These are phyloP conservation scores for Nomada fabriciana DNA, from an alignment of 2,888 invertebrate genomes.

Conservation along the genomic window DNA sequence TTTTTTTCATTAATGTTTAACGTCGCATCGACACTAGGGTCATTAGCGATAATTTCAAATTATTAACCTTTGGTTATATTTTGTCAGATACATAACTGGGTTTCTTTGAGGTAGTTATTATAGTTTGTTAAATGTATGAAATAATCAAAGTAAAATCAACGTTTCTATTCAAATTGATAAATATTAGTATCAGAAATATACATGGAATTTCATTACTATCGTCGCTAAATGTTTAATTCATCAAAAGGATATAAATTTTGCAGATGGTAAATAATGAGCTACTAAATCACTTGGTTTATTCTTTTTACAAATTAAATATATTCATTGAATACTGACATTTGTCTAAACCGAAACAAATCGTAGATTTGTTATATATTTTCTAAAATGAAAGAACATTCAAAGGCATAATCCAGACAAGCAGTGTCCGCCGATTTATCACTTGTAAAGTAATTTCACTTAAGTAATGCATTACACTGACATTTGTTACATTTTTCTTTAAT, in stretches of 20 bases:
- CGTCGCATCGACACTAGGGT: no score
- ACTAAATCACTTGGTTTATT: conserved; percentile 27
- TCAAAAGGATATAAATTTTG: neutral
- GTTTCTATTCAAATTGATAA: neutral
- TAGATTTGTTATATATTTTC: conserved; percentile 11
- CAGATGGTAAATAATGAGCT: conserved; percentile 24
- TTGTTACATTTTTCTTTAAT: neutral
- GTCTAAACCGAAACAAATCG: conserved; percentile 20
- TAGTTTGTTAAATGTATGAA: neutral
- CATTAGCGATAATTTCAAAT: no score
- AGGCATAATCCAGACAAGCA: neutral
- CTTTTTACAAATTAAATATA: conserved; percentile 17
- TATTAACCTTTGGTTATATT: no score
- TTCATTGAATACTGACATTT: conserved; percentile 32
- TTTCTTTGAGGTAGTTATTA: no score
- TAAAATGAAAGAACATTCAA: conserved; percentile 2
- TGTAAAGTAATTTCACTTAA: conserved; percentile 11
- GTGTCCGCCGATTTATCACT: conserved; percentile 3
- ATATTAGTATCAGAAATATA: neutral
- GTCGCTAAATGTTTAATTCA: neutral
- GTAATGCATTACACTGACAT: neutral
- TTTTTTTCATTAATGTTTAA: no score
- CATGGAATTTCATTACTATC: neutral
- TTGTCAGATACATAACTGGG: no score
- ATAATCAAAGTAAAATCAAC: neutral